Percentiles rank a stretch among this genome's conserved stretches.
phyloP scores from a whole-genome alignment of 2,888 invertebrate species.

The Ptilodon capucinus region DNA sequence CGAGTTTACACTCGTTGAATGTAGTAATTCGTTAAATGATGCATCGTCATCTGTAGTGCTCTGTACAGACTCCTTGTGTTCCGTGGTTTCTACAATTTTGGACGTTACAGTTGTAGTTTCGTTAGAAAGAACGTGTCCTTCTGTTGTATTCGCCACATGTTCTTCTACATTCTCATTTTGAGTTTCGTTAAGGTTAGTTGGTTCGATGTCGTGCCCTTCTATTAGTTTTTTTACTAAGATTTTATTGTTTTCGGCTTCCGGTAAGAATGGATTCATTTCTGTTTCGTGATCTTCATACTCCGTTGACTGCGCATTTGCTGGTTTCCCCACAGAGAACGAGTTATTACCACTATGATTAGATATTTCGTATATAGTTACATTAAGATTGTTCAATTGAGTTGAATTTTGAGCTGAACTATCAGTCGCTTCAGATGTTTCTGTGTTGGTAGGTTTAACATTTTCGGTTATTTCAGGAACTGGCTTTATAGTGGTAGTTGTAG shows the following conservation, averaged over 20 bases:
- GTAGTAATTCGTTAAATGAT: constrained; percentile 38
- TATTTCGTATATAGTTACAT: constrained; percentile 74
- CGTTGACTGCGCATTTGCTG: constrained; percentile 48
- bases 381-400: constrained; percentile 59
- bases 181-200: constrained; percentile 64
- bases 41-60: constrained; percentile 34
- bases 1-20: constrained; percentile 16
- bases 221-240: constrained; percentile 83
- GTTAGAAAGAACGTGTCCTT: constrained; percentile 15
- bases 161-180: constrained; percentile 71
- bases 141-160: constrained; percentile 35
- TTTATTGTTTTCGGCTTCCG: constrained; percentile 85
- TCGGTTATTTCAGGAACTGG: constrained; percentile 9
- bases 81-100: constrained; percentile 18
- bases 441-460: constrained; percentile 2
- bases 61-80: constrained; percentile 17
- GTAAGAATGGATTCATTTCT: constrained; percentile 86
- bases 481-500: constrained; percentile 17
- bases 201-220: constrained; percentile 78
- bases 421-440: constrained; percentile 10
- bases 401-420: constrained; percentile 38
- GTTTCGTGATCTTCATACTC: constrained; percentile 74
- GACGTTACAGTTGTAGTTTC: constrained; percentile 13
- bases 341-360: constrained; percentile 55
- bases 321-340: constrained; percentile 43